phyloP scores from a whole-genome alignment of 2,797 vertebrate genomes.

The Squalus acanthias region DNA sequence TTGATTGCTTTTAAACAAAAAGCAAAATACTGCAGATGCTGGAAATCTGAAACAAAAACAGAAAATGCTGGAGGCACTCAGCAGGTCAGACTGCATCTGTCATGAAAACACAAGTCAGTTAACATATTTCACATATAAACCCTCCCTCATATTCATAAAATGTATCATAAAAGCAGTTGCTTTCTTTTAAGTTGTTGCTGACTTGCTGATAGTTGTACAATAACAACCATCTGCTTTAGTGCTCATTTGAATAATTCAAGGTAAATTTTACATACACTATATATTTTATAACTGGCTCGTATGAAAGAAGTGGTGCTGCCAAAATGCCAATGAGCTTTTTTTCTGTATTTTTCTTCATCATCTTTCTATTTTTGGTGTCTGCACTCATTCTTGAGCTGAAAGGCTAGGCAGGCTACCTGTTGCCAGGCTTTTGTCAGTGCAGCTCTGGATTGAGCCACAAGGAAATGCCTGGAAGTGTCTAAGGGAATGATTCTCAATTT shows the following conservation, averaged over 20 bases:
- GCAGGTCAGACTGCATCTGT: background rate
- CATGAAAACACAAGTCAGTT: background rate
- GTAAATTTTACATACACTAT: background rate
- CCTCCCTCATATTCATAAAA: background rate
- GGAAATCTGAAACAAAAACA: background rate
- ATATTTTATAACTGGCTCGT: background rate
- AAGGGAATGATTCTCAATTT: background rate
- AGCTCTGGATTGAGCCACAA: background rate
- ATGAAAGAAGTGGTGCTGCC: background rate
- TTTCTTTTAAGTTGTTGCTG: background rate
- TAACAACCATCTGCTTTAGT: background rate
- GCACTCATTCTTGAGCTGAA: background rate
- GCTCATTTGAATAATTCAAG: background rate
- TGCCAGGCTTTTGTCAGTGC: background rate
- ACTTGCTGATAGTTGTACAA: background rate
- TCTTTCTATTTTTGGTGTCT: background rate
- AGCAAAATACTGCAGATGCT: background rate
- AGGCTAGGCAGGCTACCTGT: background rate
- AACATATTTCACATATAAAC: background rate
- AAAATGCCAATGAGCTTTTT: background rate
- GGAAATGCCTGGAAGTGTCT: background rate
- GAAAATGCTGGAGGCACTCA: background rate
- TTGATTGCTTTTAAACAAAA: background rate
- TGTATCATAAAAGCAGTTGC: background rate
- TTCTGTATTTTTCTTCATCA: background rate